Evolutionary conservation across 2,888 invertebrate genomes (phyloP), one percentile per base, ranked within the genome.

Genomic region (Proisotoma minuta): DNA sequence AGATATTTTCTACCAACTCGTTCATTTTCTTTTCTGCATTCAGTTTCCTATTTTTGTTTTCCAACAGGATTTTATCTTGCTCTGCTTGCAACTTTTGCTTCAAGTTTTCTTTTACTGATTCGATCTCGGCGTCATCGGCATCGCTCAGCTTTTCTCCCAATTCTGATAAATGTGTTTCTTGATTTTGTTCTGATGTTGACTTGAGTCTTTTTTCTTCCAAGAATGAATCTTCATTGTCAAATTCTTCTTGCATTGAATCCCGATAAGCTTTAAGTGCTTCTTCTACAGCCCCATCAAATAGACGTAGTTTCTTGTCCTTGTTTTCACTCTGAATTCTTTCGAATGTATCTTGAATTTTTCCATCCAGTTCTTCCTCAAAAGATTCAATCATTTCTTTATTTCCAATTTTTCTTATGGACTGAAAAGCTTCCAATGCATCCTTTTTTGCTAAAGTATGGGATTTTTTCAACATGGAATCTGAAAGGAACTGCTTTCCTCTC

Each of bases 111-210:
- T 15, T 4, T 10, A 23, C 4, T 28, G 53, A 20, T 2, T n/a
- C 59, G 2, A 52, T 2, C n/a, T 24, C 18, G 4, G 43, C 27
- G 5, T 60, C 57, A 24, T 57, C 51, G 26, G 34, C 23, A n/a
- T 57, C 48, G 8, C 28, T n/a, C 40, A 29, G 23, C 23, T 60
- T 60, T 40, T 63, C 57, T n/a, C 8, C 22, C 20, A 63, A 57
- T 2, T 60, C 62, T 18, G 49, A 20, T 4, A 62, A 3, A 18
- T 10, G 10, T 12, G 39, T 49, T 23, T 52, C 47, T 12, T 24
- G 18, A 15, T 49, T 20, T 12, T n/a, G 20, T 23, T 63, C 27
- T 2, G 52, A 28, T 10, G 28, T 34, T 1, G 49, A 24, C n/a
- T 20, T 39, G 2, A 59, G 39, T 15, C 27, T 59, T 1, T 49